phyloP scores from a whole-genome alignment of 2,888 invertebrate genomes.

The Drosophila birchii region DNA sequence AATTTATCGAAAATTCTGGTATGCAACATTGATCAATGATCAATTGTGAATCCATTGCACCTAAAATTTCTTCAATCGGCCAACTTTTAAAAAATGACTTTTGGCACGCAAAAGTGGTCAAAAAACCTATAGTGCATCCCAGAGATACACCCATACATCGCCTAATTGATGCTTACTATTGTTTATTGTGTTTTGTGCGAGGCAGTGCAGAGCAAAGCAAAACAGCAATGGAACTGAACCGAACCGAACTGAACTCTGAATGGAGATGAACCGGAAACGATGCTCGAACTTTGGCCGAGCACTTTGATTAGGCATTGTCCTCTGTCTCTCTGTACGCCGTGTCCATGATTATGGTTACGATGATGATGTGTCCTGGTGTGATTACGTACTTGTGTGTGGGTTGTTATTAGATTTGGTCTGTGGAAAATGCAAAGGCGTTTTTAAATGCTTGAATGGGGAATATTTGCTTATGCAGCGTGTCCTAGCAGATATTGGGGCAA shows the following conservation, averaged over 20 bases:
- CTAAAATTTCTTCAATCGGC: no score
- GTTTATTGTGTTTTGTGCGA: slow-evolving; percentile 40
- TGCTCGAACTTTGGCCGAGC: slow-evolving; percentile 24
- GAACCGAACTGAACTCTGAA: slow-evolving; percentile 22
- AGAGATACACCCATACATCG: slow-evolving; percentile 45
- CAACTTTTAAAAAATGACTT: no score
- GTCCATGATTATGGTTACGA: slow-evolving; percentile 28
- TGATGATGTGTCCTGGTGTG: slow-evolving; percentile 26
- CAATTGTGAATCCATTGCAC: no score
- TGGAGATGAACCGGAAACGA: slow-evolving; percentile 43
- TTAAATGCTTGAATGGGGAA: slow-evolving; percentile 8
- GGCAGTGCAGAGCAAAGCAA: slow-evolving; percentile 22
- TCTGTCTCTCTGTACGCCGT: neutral
- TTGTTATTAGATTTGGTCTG: slow-evolving; percentile 12
- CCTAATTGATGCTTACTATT: slow-evolving; percentile 59
- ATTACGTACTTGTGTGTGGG: slow-evolving; percentile 22
- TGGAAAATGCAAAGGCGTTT: slow-evolving; percentile 8
- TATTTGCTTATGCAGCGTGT: slow-evolving; percentile 7
- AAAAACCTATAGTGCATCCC: no score
- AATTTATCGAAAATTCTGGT: no score
- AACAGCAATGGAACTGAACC: slow-evolving; percentile 16
- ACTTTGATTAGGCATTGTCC: slow-evolving; percentile 45
- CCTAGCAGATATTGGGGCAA: neutral
- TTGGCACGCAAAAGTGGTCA: no score
- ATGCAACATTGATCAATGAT: no score